Evolutionary conservation across 2,888 invertebrate genomes (phyloP), one percentile per base, ranked within the genome.

Genomic region (Drosophila kambysellisi): DNA sequence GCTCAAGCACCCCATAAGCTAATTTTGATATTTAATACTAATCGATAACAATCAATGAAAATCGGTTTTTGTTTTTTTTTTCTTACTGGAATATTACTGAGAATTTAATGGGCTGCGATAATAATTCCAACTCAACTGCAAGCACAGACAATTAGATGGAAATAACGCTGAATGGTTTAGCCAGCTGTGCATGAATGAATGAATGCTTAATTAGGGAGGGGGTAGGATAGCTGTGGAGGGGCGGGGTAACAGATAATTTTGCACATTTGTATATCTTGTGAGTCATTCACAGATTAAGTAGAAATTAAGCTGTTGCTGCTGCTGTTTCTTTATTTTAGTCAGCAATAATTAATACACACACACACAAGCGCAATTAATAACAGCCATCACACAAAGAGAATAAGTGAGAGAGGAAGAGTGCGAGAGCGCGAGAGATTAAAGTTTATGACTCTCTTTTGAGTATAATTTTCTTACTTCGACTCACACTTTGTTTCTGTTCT

Each of bases 291-390:
- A 48, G 48, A 46, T 79, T 79, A 76, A 58, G 43, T 43, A 56
- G 69, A 79, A 76, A 62, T 72, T 68, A 35, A 43, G 56, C 62
- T 66, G 64, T 65, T 63, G 48, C 51, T 32, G 41, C 50, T 52
- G 35, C 25, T 15, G 46, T 25, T 25, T 46, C 2, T 15, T 11
- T 56, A 39, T 56, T 79, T 59, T 54, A 79, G 69, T 79, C 66
- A 76, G 80, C 70, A 73, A 53, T 73, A 79, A 83, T 74, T 81
- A 70, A 74, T 60, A 70, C 71, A 72, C 72, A 72, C 52, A 25
- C 25, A 25, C 71, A 70, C 60, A 11, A 43, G 43, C 43, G 20
- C 62, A 71, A 63, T 66, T 76, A 79, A 79, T 76, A 74, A 76
- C 57, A 71, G 72, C 68, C 72, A 67, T 63, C 75, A 75, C 52